Percentiles rank a stretch among this genome's conserved stretches.
Evolutionary conservation across 2,113 vertebrate genomes (phyloP).

Genomic region (human): GRCh38 chr4:45752001-45752500

Average conservation of each 20-base stretch:
- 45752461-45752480: neutral
- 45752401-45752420: constrained; percentile 34
- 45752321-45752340: constrained; percentile 3
- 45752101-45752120: neutral
- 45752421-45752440: neutral
- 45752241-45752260: constrained; percentile 17
- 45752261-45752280: neutral
- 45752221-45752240: constrained; percentile 48
- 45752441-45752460: neutral
- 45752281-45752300: neutral
- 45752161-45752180: neutral
- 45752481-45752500: neutral
- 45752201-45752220: constrained; percentile 10
- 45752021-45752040: neutral
- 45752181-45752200: neutral
- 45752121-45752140: constrained; percentile 35
- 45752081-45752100: neutral
- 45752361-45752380: constrained; percentile 47
- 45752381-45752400: neutral
- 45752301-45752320: neutral
- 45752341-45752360: neutral
- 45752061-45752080: neutral
- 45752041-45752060: neutral
- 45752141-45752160: neutral
- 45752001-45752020: neutral